These are phyloP conservation scores for Sminthurides aquaticus DNA, from an alignment of 2,888 invertebrate genomes.

Conservation along the genomic window DNA sequence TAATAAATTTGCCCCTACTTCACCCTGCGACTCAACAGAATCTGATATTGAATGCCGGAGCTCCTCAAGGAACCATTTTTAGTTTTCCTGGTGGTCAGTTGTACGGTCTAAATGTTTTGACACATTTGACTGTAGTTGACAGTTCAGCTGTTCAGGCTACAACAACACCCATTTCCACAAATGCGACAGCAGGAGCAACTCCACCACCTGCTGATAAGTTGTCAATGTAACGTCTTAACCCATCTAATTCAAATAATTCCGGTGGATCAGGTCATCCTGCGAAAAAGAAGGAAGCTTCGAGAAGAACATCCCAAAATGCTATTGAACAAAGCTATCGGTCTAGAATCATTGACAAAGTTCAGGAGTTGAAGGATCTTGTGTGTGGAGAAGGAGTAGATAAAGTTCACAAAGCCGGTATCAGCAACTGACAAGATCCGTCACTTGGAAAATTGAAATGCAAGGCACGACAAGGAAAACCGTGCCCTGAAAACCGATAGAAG, in stretches of 20 bases:
- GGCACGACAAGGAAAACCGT: slow-evolving; percentile 77
- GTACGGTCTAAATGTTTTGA: slow-evolving; percentile 19
- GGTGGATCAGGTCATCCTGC: not conserved
- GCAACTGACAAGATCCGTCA: slow-evolving; percentile 93
- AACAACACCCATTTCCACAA: slow-evolving; percentile 3
- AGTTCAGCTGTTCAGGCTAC: not conserved
- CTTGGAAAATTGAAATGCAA: slow-evolving; percentile 74
- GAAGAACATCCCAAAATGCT: slow-evolving; percentile 87
- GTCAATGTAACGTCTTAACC: slow-evolving; percentile 63
- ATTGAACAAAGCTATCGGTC: slow-evolving; percentile 96
- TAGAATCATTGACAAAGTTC: slow-evolving; percentile 97
- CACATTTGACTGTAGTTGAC: slow-evolving; percentile 19
- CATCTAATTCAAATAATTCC: slow-evolving; percentile 42
- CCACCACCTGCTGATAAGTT: slow-evolving; percentile 60
- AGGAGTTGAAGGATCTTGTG: slow-evolving; percentile 90
- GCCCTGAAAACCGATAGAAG: slow-evolving; percentile 56
- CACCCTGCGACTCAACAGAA: slow-evolving; percentile 21
- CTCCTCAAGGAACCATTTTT: slow-evolving; percentile 20
- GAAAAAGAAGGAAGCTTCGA: slow-evolving; percentile 26
- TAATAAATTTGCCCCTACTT: slow-evolving; percentile 16
- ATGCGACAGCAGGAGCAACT: slow-evolving; percentile 4
- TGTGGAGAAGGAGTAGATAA: slow-evolving; percentile 54
- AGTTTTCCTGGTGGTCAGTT: slow-evolving; percentile 19
- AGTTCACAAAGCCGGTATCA: slow-evolving; percentile 89
- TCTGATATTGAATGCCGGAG: slow-evolving; percentile 12